phyloP scores from a whole-genome alignment of 2,888 invertebrate genomes.

The Onthophagus sagittarius region DNA sequence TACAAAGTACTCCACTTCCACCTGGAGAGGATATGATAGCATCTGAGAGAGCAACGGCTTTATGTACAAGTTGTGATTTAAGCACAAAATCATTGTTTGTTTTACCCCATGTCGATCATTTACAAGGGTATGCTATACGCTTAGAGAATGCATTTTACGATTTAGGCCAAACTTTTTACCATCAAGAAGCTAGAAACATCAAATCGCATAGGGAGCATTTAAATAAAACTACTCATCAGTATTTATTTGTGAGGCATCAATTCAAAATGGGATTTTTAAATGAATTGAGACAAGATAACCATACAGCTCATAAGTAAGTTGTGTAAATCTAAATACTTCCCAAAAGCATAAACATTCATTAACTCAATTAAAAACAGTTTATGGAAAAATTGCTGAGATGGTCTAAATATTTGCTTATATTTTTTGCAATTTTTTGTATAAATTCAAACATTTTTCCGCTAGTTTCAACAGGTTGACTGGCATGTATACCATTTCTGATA shows the following conservation, averaged over 20 bases:
- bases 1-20: constrained; percentile 78
- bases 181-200: constrained; percentile 79
- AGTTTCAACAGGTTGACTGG: no score
- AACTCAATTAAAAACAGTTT: no score
- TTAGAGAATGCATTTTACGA: constrained; percentile 93
- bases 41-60: constrained; percentile 83
- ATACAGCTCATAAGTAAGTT: constrained; percentile 72
- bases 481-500: no score
- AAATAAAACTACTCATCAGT: constrained; percentile 86
- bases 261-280: constrained; percentile 95
- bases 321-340: no score
- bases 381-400: no score
- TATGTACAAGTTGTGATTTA: constrained; percentile 89
- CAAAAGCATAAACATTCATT: no score
- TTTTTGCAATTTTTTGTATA: no score
- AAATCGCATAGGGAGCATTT: constrained; percentile 88
- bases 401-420: no score
- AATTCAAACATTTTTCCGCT: no score
- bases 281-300: constrained; percentile 87
- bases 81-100: constrained; percentile 90
- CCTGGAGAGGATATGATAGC: constrained; percentile 80
- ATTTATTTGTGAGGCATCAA: constrained; percentile 90
- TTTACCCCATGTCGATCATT: constrained; percentile 80
- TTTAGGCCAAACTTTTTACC: constrained; percentile 88
- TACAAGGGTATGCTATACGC: constrained; percentile 68